Conservation (phyloP, 2,797 vertebrate genomes). For the Hemibagrus guttatus region DNA sequence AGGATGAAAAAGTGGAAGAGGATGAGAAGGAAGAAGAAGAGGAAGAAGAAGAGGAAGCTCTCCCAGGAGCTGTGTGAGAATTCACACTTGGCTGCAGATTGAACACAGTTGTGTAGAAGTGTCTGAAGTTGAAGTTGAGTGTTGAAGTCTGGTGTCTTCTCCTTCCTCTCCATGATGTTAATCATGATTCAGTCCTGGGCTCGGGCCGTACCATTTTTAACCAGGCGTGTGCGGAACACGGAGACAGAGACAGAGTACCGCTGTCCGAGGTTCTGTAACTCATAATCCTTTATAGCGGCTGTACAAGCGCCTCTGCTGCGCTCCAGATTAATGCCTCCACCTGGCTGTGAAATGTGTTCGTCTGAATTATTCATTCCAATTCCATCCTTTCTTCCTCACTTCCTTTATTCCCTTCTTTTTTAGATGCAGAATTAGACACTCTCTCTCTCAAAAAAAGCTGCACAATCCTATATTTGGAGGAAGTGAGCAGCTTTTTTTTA, state of each 20-base stretch:
- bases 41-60: background rate
- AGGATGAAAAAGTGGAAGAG: background rate
- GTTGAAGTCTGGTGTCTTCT: slow-evolving; percentile 17
- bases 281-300: slow-evolving; percentile 51
- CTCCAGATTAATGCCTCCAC: slow-evolving; percentile 56
- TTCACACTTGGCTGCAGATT: background rate
- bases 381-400: slow-evolving; percentile 40
- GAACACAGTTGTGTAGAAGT: background rate
- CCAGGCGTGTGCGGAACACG: background rate
- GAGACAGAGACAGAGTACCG: slow-evolving; percentile 51
- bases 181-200: slow-evolving; percentile 39
- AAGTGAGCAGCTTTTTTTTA: background rate
- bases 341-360: slow-evolving; percentile 50
- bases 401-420: slow-evolving; percentile 50
- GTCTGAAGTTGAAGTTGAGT: background rate
- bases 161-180: slow-evolving; percentile 42
- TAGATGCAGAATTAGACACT: slow-evolving; percentile 9
- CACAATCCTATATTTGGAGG: background rate
- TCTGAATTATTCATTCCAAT: slow-evolving; percentile 55
- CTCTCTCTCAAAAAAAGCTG: too few relatives aligned
- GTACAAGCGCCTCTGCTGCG: slow-evolving; percentile 35
- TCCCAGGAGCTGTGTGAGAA: background rate
- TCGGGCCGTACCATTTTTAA: slow-evolving; percentile 41
- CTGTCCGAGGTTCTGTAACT: slow-evolving; percentile 46
- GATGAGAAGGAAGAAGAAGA: background rate